phyloP scores from a whole-genome alignment of 2,888 invertebrate species.

The Smittia sp. region DNA sequence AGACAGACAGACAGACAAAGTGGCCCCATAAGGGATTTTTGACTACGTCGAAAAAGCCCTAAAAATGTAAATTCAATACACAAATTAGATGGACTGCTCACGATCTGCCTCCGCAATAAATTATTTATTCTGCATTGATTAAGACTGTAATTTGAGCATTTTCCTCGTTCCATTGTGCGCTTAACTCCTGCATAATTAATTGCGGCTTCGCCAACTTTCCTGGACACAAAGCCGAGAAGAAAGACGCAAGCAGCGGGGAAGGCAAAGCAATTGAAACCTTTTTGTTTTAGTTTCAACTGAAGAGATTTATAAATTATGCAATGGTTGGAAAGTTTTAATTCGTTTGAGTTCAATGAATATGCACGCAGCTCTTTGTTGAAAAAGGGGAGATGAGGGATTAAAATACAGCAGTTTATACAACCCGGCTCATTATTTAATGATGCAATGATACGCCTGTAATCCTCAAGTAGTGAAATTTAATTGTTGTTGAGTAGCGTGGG shows the following conservation, averaged over 20 bases:
- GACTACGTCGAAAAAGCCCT: too few relatives aligned
- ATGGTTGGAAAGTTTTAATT: constrained; percentile 10
- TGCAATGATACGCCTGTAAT: not conserved
- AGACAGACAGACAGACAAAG: too few relatives aligned
- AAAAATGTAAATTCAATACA: too few relatives aligned
- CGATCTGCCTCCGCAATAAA: constrained; percentile 8
- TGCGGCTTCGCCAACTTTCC: not conserved
- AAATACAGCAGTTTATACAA: not conserved
- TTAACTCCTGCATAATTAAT: not conserved
- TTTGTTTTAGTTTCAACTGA: not conserved
- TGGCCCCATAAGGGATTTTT: too few relatives aligned
- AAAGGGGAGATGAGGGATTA: constrained; percentile 26
- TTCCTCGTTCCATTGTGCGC: constrained; percentile 7
- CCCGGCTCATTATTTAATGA: constrained; percentile 28
- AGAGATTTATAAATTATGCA: constrained; percentile 32
- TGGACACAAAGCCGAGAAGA: too few relatives aligned
- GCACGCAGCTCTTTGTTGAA: not conserved
- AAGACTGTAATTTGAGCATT: constrained; percentile 12
- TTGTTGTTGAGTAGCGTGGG: not conserved
- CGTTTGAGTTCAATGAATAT: constrained; percentile 33
- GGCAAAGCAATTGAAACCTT: too few relatives aligned
- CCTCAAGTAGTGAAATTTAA: not conserved
- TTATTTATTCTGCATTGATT: constrained; percentile 38
- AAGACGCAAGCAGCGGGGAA: too few relatives aligned
- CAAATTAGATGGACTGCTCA: not conserved